Evolutionary conservation across 2,888 invertebrate genomes (phyloP).

Genomic region (Periphyllus acericola): DNA sequence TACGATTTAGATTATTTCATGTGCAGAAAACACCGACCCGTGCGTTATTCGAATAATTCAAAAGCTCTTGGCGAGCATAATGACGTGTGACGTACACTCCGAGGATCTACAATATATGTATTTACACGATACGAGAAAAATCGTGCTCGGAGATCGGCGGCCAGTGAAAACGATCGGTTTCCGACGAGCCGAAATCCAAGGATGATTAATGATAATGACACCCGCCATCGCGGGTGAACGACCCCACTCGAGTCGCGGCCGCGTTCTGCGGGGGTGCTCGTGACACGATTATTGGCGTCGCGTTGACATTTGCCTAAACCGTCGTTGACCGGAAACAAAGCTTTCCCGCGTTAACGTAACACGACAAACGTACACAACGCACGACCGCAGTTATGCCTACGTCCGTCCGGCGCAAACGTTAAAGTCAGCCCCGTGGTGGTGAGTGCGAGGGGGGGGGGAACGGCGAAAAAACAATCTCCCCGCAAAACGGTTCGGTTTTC

Average conservation of each 20-base stretch:
- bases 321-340: slow-evolving; percentile 43
- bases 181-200: neutral
- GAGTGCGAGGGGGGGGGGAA: neutral
- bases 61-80: no score
- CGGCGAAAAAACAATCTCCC: slow-evolving; percentile 34
- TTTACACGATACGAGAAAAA: neutral
- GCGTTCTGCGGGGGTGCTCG: neutral
- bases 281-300: slow-evolving; percentile 14
- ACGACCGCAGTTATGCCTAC: no score
- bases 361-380: no score
- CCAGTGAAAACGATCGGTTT: neutral
- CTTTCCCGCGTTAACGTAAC: neutral
- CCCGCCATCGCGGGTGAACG: neutral
- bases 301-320: slow-evolving; percentile 21
- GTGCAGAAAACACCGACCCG: no score
- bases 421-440: no score
- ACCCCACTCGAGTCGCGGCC: neutral
- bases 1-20: no score
- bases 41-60: no score
- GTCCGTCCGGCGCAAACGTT: no score
- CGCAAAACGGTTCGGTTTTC: slow-evolving; percentile 52
- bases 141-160: neutral
- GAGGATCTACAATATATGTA: no score
- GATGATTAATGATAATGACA: slow-evolving; percentile 41
- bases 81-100: no score